phyloP scores from a whole-genome alignment of 2,113 vertebrate species.

The Loxodonta africana region DNA sequence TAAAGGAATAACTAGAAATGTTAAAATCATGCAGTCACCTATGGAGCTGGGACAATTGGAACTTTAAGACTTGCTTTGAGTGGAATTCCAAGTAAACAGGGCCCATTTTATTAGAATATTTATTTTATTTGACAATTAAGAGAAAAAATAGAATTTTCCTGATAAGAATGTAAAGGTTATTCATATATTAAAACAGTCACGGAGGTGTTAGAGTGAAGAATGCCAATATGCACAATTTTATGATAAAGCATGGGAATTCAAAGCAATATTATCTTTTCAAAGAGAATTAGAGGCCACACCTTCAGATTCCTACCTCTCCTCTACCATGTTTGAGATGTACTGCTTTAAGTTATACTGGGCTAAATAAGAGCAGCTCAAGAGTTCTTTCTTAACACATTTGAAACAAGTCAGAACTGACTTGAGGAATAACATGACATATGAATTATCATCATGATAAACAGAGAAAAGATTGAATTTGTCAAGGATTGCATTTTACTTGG shows the following conservation, averaged over 20 bases:
- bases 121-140: slow-evolving; percentile 38
- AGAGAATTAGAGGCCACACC: background rate
- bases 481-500: too few relatives aligned
- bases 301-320: background rate
- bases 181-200: slow-evolving; percentile 22
- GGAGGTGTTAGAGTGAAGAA: background rate
- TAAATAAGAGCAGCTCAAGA: background rate
- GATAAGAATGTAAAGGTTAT: slow-evolving; percentile 22
- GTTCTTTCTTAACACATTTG: slow-evolving; percentile 14
- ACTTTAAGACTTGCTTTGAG: slow-evolving; percentile 11
- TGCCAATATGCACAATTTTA: slow-evolving; percentile 7
- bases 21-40: background rate
- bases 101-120: background rate
- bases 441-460: too few relatives aligned
- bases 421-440: background rate
- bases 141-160: slow-evolving; percentile 4
- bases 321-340: background rate
- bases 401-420: slow-evolving; percentile 1
- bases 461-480: too few relatives aligned
- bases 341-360: background rate
- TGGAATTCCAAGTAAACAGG: slow-evolving; percentile 28
- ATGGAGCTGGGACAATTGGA: background rate
- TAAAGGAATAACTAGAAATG: slow-evolving; percentile 46
- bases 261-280: slow-evolving; percentile 42
- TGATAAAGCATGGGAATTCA: slow-evolving; percentile 4